Base-by-base conservation (phyloP, 2,888 invertebrate species). In the Tetropium fuscum region DNA sequence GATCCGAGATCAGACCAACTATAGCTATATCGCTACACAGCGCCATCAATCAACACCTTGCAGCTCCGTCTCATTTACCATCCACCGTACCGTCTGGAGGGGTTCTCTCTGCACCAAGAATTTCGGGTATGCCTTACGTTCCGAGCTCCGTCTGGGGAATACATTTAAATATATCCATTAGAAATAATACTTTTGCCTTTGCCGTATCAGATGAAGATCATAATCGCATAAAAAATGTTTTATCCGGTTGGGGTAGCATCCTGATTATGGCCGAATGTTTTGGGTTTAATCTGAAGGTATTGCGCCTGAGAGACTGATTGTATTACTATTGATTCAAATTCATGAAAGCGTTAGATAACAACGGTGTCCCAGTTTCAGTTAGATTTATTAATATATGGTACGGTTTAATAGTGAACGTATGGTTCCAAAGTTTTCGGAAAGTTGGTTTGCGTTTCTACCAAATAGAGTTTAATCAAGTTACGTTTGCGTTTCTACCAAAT, bases 41-140 rank as follows among this genome's bases (percentile, higher is more conserved):
- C 59, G 60, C 64, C 66, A 72, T 70, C 71, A 69, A 72, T 72
- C 72, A 71, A 72, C 72, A 72, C 72, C 71, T 68, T 68, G 57
- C 59, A 62, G 56, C 60, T 65, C 59, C 62, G 63, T 60, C 63
- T 64, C 66, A 69, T 69, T 63, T 64, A 63, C 64, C 62, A 64
- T 64, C 41, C 58, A 59, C 53, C 56, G 55, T 53, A 59, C 53
- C 56, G 55, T 53, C 53, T 51, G 44, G 61, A 53, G 57, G 63
- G 58, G 65, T 58, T 49, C 49, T 56, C 49, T 56, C 55, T 56
- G 48, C 58, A 48, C 53, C 34, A 44, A 51, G 64, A 67, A 64
- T 69, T 55, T 56, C 25, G 49, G 36, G 64, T 60, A 66, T 60
- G 48, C 58, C 43, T 54, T 54, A 40, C 40, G 25, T 40, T 25